Percentiles rank a stretch among this genome's conserved stretches.
phyloP scores from a whole-genome alignment of 92 coral and sea anemone species.

The Montipora capitata region DNA sequence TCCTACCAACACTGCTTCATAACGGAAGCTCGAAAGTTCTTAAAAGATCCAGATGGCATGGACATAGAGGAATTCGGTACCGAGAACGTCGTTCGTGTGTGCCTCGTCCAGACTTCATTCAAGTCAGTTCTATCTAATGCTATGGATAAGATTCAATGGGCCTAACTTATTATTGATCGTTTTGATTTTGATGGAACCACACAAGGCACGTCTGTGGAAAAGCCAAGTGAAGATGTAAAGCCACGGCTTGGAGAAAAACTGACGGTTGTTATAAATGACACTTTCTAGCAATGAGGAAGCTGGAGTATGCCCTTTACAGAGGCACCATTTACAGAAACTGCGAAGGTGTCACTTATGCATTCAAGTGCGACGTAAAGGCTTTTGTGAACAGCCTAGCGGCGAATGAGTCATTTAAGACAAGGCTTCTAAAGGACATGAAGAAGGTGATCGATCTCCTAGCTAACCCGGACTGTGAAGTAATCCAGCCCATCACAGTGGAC shows the following conservation, averaged over 20 bases:
- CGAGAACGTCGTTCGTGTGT: no score
- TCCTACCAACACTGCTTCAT: no score
- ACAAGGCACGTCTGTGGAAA: no score
- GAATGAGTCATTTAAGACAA: constrained; percentile 52
- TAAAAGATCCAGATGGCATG: no score
- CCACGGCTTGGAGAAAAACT: constrained; percentile 42
- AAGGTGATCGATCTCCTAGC: constrained; percentile 36
- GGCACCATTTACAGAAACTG: constrained; percentile 15
- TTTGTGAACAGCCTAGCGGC: constrained; percentile 59
- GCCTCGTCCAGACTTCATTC: no score
- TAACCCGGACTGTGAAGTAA: constrained; percentile 60
- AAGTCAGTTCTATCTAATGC: no score
- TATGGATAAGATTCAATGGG: no score
- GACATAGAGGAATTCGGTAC: no score
- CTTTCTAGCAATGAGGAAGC: constrained; percentile 46
- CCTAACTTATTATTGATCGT: no score
- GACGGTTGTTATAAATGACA: constrained; percentile 64
- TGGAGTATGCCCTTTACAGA: constrained; percentile 46
- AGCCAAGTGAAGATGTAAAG: not conserved
- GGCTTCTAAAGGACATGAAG: constrained; percentile 40
- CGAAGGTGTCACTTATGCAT: constrained; percentile 5
- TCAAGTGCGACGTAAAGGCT: constrained; percentile 53
- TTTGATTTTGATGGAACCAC: no score
- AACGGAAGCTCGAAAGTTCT: no score
- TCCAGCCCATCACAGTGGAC: constrained; percentile 25